Percentiles rank a stretch among this genome's conserved stretches.
Evolutionary conservation across 2,888 invertebrate species (phyloP).

Genomic region (Aphodius granarius): DNA sequence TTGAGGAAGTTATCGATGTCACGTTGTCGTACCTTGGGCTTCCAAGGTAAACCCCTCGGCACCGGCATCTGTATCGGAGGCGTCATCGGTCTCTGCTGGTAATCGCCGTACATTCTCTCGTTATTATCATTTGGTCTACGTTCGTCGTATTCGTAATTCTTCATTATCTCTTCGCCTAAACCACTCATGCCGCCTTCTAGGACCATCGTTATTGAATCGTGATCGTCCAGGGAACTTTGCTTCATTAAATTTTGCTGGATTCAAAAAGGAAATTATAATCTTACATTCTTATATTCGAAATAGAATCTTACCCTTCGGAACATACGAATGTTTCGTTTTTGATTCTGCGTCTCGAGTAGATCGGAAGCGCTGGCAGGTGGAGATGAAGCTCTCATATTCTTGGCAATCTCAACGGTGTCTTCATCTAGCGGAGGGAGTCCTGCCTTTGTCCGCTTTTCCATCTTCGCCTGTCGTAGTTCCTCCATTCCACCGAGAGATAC

Average conservation of each 20-base stretch:
- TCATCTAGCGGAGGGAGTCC: slow-evolving; percentile 80
- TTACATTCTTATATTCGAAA: no score
- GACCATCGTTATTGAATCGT: slow-evolving; percentile 72
- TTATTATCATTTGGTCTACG: slow-evolving; percentile 51
- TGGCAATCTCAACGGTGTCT: slow-evolving; percentile 93
- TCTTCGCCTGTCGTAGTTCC: slow-evolving; percentile 76
- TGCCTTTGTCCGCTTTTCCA: slow-evolving; percentile 66
- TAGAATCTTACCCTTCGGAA: slow-evolving; percentile 60
- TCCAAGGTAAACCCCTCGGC: slow-evolving; percentile 79
- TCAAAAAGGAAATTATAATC: no score
- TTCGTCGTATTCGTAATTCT: slow-evolving; percentile 57
- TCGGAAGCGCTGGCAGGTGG: slow-evolving; percentile 93
- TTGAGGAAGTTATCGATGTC: slow-evolving; percentile 93
- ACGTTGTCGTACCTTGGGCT: slow-evolving; percentile 91
- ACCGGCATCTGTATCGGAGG: slow-evolving; percentile 41
- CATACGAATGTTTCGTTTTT: slow-evolving; percentile 71
- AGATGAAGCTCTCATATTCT: slow-evolving; percentile 91
- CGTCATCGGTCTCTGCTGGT: slow-evolving; percentile 44
- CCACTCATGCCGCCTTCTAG: slow-evolving; percentile 65
- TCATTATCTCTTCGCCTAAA: slow-evolving; percentile 60
- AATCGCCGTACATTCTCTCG: slow-evolving; percentile 42
- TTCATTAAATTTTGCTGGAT: slow-evolving; percentile 71
- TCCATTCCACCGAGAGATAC: slow-evolving; percentile 91
- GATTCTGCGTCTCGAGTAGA: slow-evolving; percentile 82
- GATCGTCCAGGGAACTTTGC: slow-evolving; percentile 88